Percentiles rank a stretch among this genome's conserved stretches.
These are phyloP conservation scores for Ceratoteleas bidentatus DNA, from an alignment of 1,140 invertebrate species.

Conservation along the genomic window DNA sequence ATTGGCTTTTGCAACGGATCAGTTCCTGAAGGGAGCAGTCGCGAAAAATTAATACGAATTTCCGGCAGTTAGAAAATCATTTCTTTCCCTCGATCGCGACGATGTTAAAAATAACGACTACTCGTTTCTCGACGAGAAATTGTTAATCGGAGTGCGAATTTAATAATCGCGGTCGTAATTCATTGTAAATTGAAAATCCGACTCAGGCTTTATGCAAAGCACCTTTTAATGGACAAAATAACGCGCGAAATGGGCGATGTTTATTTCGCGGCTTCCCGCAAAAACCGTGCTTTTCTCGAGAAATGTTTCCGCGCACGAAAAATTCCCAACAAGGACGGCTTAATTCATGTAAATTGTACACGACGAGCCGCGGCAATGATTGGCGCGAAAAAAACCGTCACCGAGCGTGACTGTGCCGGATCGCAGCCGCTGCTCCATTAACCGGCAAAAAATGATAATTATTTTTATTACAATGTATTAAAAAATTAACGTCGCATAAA, in stretches of 20 bases:
- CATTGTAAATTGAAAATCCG: conserved; percentile 2
- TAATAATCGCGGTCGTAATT: conserved; percentile 7
- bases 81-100: too few species aligned
- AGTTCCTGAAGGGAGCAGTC: too few species aligned
- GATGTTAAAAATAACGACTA: too few species aligned
- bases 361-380: conserved; percentile 7
- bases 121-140: neutral
- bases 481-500: too few species aligned
- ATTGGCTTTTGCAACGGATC: too few species aligned
- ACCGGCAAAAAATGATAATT: too few species aligned
- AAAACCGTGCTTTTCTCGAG: conserved; percentile 18
- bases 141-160: neutral
- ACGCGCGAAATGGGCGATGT: neutral
- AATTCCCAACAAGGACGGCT: conserved; percentile 27
- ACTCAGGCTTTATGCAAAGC: neutral
- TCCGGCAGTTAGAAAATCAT: too few species aligned
- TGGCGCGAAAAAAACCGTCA: too few species aligned
- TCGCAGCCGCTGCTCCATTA: too few species aligned
- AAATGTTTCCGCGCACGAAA: conserved; percentile 17
- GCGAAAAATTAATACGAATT: too few species aligned
- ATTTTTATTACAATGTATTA: neutral
- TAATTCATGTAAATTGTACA: conserved; percentile 59
- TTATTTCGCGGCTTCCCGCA: too few species aligned
- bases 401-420: too few species aligned
- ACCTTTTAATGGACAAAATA: neutral